Percentiles rank a stretch among this genome's conserved stretches.
Conservation (phyloP, 2,888 invertebrate species). For the Sisyra nigra region DNA sequence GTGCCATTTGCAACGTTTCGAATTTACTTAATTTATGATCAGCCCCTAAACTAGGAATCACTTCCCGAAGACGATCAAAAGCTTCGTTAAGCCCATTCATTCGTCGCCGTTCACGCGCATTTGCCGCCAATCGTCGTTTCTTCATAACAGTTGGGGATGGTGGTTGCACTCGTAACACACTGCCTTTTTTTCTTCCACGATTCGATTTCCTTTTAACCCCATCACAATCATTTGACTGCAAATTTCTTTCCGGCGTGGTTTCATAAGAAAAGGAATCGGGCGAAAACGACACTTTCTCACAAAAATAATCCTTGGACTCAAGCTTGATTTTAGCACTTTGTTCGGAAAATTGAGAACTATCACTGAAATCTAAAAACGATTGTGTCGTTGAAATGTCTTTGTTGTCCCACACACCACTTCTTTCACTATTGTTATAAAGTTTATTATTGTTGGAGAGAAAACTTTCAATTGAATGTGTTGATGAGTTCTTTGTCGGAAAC, state of each 20-base stretch:
- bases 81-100: slow-evolving; percentile 66
- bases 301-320: background rate
- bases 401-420: slow-evolving; percentile 1
- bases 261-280: background rate
- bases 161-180: slow-evolving; percentile 16
- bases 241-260: background rate
- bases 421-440: background rate
- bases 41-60: slow-evolving; percentile 51
- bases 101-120: slow-evolving; percentile 53
- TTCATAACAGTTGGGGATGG: slow-evolving; percentile 39
- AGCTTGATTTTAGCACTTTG: background rate
- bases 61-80: slow-evolving; percentile 53
- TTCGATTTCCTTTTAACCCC: slow-evolving; percentile 8
- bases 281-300: background rate
- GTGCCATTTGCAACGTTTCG: slow-evolving; percentile 67
- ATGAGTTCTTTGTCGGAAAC: background rate
- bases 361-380: background rate
- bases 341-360: background rate
- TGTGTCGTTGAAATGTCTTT: background rate
- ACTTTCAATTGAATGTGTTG: background rate
- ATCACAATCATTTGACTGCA: background rate
- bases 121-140: slow-evolving; percentile 50
- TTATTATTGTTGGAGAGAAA: slow-evolving; percentile 6
- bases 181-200: slow-evolving; percentile 9
- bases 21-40: slow-evolving; percentile 61